phyloP scores from a whole-genome alignment of 2,888 invertebrate genomes.

The Apamea monoglypha region DNA sequence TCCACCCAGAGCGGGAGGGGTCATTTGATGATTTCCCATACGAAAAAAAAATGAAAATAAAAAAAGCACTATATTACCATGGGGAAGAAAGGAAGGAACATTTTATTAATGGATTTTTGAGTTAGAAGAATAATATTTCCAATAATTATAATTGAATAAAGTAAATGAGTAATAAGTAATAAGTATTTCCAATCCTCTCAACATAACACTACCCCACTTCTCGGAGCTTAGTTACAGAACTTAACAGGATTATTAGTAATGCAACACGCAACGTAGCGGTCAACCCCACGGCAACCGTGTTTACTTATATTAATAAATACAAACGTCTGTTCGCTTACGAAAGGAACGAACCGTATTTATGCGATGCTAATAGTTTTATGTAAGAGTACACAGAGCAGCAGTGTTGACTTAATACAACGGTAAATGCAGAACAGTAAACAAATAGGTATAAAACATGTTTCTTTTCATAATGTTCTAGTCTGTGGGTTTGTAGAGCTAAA shows the following conservation, averaged over 20 bases:
- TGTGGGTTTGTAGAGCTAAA: background rate
- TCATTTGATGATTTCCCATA: too few species aligned
- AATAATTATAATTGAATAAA: background rate
- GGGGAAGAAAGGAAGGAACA: too few species aligned
- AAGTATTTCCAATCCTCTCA: slow-evolving; percentile 7
- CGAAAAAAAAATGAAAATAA: too few species aligned
- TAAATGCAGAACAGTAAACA: background rate
- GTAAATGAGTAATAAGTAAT: slow-evolving; percentile 12
- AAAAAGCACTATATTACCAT: too few species aligned
- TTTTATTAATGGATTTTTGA: background rate
- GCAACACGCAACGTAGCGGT: slow-evolving; percentile 32
- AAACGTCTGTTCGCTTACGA: background rate
- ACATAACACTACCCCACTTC: slow-evolving; percentile 7
- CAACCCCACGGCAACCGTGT: slow-evolving; percentile 12
- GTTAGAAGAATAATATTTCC: background rate
- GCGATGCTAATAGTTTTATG: background rate
- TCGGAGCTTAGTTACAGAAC: slow-evolving; percentile 10
- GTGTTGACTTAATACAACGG: background rate
- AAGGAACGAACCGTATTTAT: background rate
- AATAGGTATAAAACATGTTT: background rate
- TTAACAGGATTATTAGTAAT: slow-evolving; percentile 52
- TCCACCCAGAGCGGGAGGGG: too few species aligned
- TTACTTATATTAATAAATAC: slow-evolving; percentile 21
- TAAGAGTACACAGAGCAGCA: background rate
- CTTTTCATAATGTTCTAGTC: background rate